Evolutionary conservation across 2,113 vertebrate species (phyloP).

Genomic region (Reinhardtius hippoglossoides): DNA sequence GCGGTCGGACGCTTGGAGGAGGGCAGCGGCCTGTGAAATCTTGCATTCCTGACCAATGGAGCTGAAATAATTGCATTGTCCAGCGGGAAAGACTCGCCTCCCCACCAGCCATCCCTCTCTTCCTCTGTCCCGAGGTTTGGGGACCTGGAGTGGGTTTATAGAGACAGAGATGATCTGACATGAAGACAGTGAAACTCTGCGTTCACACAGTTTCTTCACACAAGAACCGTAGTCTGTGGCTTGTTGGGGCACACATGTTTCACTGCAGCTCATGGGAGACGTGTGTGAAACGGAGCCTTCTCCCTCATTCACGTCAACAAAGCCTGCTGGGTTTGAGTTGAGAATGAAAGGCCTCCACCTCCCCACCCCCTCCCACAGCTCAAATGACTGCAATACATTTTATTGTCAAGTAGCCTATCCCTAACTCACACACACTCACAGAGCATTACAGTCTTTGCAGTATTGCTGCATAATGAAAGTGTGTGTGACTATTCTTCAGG

Average conservation of each 20-base stretch:
- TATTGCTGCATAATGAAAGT: too few relatives aligned
- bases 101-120: conserved; percentile 66
- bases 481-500: background rate
- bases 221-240: background rate
- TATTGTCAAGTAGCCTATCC: background rate
- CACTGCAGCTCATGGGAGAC: background rate
- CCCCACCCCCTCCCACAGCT: conserved; percentile 28
- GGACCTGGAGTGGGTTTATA: conserved; percentile 45
- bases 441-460: too few relatives aligned
- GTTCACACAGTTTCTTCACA: background rate
- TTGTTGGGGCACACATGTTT: background rate
- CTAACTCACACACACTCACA: background rate
- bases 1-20: conserved; percentile 82
- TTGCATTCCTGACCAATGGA: conserved; percentile 93
- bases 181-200: background rate
- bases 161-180: background rate
- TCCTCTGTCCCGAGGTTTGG: conserved; percentile 16
- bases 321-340: conserved; percentile 6
- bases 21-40: conserved; percentile 90
- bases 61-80: conserved; percentile 94
- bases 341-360: conserved; percentile 58
- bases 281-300: background rate
- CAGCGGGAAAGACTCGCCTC: conserved; percentile 84
- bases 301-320: conserved; percentile 14
- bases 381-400: conserved; percentile 20